phyloP scores from a whole-genome alignment of 2,797 vertebrate genomes.

The Enteromius anoplus region DNA sequence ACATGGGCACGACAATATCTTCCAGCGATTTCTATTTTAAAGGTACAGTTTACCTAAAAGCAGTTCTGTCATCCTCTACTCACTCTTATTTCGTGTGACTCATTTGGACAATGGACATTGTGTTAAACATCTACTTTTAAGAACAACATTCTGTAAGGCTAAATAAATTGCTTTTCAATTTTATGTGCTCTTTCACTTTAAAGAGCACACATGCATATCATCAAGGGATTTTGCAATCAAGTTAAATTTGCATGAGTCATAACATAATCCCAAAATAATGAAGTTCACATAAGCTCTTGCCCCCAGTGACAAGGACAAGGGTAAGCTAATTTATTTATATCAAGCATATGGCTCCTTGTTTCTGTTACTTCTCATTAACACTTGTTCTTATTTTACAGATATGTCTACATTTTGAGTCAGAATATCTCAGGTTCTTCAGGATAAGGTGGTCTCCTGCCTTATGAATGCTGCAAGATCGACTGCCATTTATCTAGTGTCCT shows the following conservation, averaged over 20 bases:
- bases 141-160: neutral
- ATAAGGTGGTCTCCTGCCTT: neutral
- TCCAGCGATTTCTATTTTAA: conserved; percentile 2
- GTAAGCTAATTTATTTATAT: conserved; percentile 20
- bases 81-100: neutral
- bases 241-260: conserved; percentile 30
- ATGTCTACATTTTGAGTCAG: neutral
- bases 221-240: neutral
- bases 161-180: neutral
- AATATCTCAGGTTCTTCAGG: neutral
- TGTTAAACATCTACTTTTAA: neutral
- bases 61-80: neutral
- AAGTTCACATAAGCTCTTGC: conserved; percentile 24
- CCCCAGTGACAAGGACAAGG: neutral
- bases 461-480: neutral
- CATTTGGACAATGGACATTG: neutral
- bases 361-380: neutral
- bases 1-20: neutral
- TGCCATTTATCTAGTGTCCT: conserved; percentile 20
- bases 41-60: conserved; percentile 1
- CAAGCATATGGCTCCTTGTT: neutral
- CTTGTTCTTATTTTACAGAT: neutral
- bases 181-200: neutral
- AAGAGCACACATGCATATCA: neutral
- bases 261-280: conserved; percentile 47